A percentile compares a stretch with the other conserved stretches of the same genome.
Evolutionary conservation across 37 sponge, comb jelly and placozoan species (phyloP).

Genomic region (Halisarca cf. caerulea): DNA sequence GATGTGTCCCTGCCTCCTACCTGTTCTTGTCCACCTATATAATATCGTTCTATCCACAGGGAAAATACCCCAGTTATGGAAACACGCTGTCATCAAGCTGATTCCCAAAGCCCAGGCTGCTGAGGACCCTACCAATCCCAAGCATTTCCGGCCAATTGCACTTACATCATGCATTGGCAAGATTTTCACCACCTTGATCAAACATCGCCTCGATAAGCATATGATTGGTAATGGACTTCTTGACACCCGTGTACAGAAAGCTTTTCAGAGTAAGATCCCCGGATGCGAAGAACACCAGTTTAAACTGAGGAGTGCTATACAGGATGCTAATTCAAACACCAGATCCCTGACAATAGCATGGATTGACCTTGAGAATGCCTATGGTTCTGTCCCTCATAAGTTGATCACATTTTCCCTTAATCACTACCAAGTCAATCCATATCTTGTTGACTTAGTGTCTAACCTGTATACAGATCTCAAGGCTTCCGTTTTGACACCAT

Average conservation of each 20-base stretch:
- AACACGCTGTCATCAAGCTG: neutral
- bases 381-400: constrained; percentile 9
- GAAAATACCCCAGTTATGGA: neutral
- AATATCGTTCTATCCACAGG: neutral
- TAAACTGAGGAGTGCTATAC: neutral
- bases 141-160: too few relatives aligned
- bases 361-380: too few relatives aligned
- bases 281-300: neutral
- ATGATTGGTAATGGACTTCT: too few relatives aligned
- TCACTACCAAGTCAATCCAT: too few relatives aligned
- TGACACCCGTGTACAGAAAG: too few relatives aligned
- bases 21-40: neutral
- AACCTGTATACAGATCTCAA: constrained; percentile 3
- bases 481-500: neutral
- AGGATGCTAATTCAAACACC: neutral
- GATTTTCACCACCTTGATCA: too few relatives aligned
- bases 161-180: too few relatives aligned
- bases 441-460: neutral
- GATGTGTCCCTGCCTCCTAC: neutral
- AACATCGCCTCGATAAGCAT: too few relatives aligned
- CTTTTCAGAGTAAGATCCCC: too few relatives aligned
- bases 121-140: too few relatives aligned
- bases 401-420: neutral
- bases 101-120: neutral
- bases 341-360: neutral